Base-by-base conservation (phyloP, 2,797 vertebrate genomes). In the Manis javanica region DNA sequence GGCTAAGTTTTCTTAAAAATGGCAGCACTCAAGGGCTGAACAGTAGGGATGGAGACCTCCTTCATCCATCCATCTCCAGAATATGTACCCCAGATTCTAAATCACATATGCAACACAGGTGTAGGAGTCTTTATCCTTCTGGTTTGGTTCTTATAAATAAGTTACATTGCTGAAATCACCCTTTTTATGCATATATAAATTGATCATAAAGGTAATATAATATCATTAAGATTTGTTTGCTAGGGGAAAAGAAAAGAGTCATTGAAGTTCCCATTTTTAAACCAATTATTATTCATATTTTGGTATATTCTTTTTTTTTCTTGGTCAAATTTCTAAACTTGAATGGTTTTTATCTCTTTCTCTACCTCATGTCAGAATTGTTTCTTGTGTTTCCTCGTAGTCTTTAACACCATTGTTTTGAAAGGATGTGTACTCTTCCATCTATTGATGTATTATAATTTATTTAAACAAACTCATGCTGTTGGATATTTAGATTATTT, bases 71-170 rank as follows among this genome's bases (percentile, higher is more conserved):
- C 12, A 7, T 91, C 42, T 42, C 53, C n/a, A 72, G 85, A 84
- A 13, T 15, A 53, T 87, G 61, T 26, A 37, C 26, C 78, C 61
- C 68, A 68, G 72, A n/a, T 29, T 29, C 87, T 82, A 91, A 95
- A 82, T 96, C 89, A 91, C 95, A 95, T 90, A 96, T 87, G 23
- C 21, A 5, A 39, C 55, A 64, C 13, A 89, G 63, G 92, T 31
- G 0, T 12, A 64, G 87, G 71, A 61, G 15, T 74, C 85, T 92
- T 87, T 66, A 63, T 92, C 87, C 84, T 96, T 78, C 74, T 91
- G 53, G 6, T 13, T 88, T 55, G 26, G 74, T 82, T 96, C 92
- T 96, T 95, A 79, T 90, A 93, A 94, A 92, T 95, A 91, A 96
- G 31, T 94, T 39, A 88, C 14, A 15, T 10, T 66, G 46, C 79